Base-by-base conservation (phyloP, 2,888 invertebrate species). In the Aporophyla lueneburgensis region DNA sequence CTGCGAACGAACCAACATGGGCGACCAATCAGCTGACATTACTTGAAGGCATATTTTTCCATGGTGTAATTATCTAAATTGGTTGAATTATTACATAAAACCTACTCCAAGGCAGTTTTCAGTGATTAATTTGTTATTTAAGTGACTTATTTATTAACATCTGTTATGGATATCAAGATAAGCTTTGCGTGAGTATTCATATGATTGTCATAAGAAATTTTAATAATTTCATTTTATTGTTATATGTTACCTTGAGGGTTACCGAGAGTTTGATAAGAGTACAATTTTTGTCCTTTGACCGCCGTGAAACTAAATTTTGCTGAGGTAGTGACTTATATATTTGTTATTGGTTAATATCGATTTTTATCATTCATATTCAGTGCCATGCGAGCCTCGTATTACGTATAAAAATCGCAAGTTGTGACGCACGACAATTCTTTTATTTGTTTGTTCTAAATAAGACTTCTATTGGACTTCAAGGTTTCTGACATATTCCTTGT, bases 31-130 rank as follows among this genome's bases (percentile, higher is more conserved):
- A 96, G 96, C 96, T 96, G 96, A 96, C 95, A 94, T 92, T 86
- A 89, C 86, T 88, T 88, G 90, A 92, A 92, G 89, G 91, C 90
- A 90, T 93, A 94, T 93, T 94, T 94, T 95, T 95, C 93, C 93
- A 93, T 93, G 92, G 91, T 93, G 91, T 91, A 93, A 93, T 92
- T 91, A 85, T 83, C 86, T 86, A 91, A 93, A 93, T 91, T 93
- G 88, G 88, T 88, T 90, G 92, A 95, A 95, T 94, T 95, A 95
- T 96, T 96, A 95, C 94, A 96, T 96, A 95, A 96, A 96, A 93
- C 92, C 73, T 92, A 83, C 81, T 80, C 76, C 66, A 77, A 89
- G 79, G 79, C 66, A 77, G 79, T 84, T 88, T 85, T 87, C 74
- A 89, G 88, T 91, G 88, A 78, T 76, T 74, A 77, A 73, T 67